Percentiles rank a stretch among this genome's conserved stretches.
Conservation (phyloP, 30 jellyfish, hydroid and myxozoan species). For the Aurelia aurita region DNA sequence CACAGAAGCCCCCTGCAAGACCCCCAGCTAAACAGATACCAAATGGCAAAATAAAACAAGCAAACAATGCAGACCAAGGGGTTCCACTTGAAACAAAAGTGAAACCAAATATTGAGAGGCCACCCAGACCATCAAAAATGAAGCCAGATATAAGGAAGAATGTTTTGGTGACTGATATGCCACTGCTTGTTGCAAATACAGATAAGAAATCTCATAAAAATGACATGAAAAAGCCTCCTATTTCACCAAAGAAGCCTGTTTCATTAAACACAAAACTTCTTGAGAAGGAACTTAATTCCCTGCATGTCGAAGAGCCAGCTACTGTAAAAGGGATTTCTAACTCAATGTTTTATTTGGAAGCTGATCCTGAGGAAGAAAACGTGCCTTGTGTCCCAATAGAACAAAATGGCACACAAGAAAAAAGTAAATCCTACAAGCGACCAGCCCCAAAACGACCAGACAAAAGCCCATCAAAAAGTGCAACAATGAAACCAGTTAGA, state of each 20-base stretch:
- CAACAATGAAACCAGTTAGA: background rate
- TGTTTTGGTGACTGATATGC: slow-evolving; percentile 50
- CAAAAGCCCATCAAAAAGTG: slow-evolving; percentile 24
- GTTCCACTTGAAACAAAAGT: background rate
- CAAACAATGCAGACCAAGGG: background rate
- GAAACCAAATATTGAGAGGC: slow-evolving; percentile 14
- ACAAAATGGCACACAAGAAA: background rate
- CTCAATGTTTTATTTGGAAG: slow-evolving; percentile 13
- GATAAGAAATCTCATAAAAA: background rate
- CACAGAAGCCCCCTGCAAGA: slow-evolving; percentile 8
- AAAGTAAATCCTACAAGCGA: slow-evolving; percentile 6
- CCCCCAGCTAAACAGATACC: slow-evolving; percentile 15
- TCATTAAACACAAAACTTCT: slow-evolving; percentile 51
- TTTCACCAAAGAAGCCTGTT: slow-evolving; percentile 4
- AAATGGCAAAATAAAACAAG: background rate
- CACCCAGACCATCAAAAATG: slow-evolving; percentile 18
- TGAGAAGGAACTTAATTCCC: slow-evolving; percentile 33
- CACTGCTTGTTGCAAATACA: slow-evolving; percentile 43
- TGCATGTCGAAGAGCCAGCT: background rate
- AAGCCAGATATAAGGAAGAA: background rate
- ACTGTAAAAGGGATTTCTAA: background rate
- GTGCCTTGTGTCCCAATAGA: background rate
- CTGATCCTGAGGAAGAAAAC: background rate
- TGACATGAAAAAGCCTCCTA: too few species aligned
- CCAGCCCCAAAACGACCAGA: slow-evolving; percentile 72